Percentiles rank a stretch among this genome's conserved stretches.
Evolutionary conservation across 2,888 invertebrate genomes (phyloP).

Genomic region (Paralinhomoeus sp.): DNA sequence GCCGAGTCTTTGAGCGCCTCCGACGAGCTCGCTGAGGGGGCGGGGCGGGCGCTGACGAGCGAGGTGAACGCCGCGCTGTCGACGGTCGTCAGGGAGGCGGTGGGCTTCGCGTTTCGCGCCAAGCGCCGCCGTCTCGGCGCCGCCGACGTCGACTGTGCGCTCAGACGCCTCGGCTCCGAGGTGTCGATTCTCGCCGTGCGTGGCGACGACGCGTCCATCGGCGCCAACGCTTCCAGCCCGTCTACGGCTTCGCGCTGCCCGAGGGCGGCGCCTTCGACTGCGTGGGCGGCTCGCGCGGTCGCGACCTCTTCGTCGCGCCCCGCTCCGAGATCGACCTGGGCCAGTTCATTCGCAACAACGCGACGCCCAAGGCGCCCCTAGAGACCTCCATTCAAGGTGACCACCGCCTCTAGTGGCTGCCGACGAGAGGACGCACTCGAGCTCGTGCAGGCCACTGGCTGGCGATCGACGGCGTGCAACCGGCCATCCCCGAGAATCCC

Average conservation of each 20-base stretch:
- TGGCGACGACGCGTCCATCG: too few relatives aligned
- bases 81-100: neutral
- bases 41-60: neutral
- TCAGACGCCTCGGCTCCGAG: neutral
- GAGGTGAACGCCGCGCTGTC: neutral
- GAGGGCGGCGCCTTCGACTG: too few relatives aligned
- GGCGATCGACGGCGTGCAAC: conserved; percentile 85
- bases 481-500: conserved; percentile 92
- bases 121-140: neutral
- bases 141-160: neutral
- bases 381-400: neutral
- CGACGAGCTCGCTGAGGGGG: neutral
- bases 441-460: conserved; percentile 62
- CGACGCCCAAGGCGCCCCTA: neutral
- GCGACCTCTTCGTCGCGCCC: too few relatives aligned
- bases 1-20: neutral
- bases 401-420: too few relatives aligned
- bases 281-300: too few relatives aligned
- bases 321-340: too few relatives aligned
- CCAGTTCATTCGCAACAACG: too few relatives aligned
- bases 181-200: too few relatives aligned
- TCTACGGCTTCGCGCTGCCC: neutral
- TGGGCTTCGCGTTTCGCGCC: neutral
- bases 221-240: neutral
- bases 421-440: neutral